phyloP scores from a whole-genome alignment of 2,888 invertebrate species.

The Caprella mutica region DNA sequence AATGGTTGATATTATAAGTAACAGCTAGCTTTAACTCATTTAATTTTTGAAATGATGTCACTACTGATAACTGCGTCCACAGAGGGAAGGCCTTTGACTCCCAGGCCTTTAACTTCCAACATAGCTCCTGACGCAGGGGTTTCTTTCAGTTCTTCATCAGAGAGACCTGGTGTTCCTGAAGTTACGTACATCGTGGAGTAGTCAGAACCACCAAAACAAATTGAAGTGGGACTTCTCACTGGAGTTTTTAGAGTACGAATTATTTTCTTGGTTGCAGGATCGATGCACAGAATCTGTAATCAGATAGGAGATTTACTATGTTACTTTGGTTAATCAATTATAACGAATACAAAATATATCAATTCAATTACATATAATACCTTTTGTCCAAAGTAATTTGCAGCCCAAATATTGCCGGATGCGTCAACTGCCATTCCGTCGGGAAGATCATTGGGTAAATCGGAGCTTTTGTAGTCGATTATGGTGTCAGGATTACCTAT shows the following conservation, averaged over 20 bases:
- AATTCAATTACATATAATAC: too few species aligned
- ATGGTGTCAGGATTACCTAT: conserved; percentile 36
- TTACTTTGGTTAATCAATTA: too few species aligned
- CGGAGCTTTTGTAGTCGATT: conserved; percentile 36
- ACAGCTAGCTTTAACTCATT: too few species aligned
- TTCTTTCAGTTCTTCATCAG: conserved; percentile 34
- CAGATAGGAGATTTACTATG: not conserved
- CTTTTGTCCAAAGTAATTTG: conserved; percentile 49
- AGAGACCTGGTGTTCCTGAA: conserved; percentile 34
- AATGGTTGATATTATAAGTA: too few species aligned
- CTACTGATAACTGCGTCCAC: not conserved
- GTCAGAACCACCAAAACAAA: conserved; percentile 42
- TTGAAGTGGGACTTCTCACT: conserved; percentile 39
- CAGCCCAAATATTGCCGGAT: conserved; percentile 47
- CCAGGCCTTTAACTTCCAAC: conserved; percentile 21
- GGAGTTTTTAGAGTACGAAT: conserved; percentile 39
- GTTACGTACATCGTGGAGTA: conserved; percentile 42
- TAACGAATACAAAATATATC: too few species aligned
- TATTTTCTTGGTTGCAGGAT: conserved; percentile 32
- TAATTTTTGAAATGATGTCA: not conserved
- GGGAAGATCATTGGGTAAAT: conserved; percentile 38
- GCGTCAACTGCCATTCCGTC: conserved; percentile 61
- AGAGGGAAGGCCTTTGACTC: conserved; percentile 11
- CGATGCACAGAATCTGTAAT: conserved; percentile 34
- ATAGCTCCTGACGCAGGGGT: conserved; percentile 18